Base-by-base conservation (phyloP, 2,888 invertebrate genomes). In the Synergus itoensis region DNA sequence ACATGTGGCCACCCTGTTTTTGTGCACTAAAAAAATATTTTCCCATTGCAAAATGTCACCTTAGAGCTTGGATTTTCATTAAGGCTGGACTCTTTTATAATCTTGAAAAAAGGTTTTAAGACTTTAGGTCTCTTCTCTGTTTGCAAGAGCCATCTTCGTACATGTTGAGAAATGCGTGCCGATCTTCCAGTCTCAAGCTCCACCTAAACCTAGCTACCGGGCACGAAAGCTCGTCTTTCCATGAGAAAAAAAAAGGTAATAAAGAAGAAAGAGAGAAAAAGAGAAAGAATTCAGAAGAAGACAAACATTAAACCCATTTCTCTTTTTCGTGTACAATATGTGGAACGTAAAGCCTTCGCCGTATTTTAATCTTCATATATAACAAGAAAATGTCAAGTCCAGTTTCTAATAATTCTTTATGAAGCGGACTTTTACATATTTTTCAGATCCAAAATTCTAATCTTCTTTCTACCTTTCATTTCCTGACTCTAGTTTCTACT, bases 221-320 rank as follows among this genome's bases (percentile, higher is more conserved):
- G n/a, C 21, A 67, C 77, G 76, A 78, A 79, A 80, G 80, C 78
- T 73, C 80, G 63, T 67, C 78, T 48, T 82, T 82, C 80, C 80
- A 65, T 64, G 16, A 36, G 62, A 78, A 79, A 81, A n/a, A 83
- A 82, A 83, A 82, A 83, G 75, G 82, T 80, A 78, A 60, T 81
- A 80, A 84, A 82, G 80, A 84, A 76, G 79, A 78, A 80, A 81
- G 80, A 82, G 84, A 84, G 84, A 84, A 85, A 80, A 82, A 80
- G 83, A 83, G 80, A 77, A 82, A 69, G 86, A 53, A 53, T 60
- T 4, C 12, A 12, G 60, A 86, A 81, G 87, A 87, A 85, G 85
- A 84, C 84, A 80, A 84, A 83, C 82, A 85, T 79, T 81, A 83
- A 76, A 60, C 36, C 28, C 53, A 4, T 36, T 76, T 48, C 60